A percentile compares a stretch with the other conserved stretches of the same genome.
Evolutionary conservation across 1,140 invertebrate genomes (phyloP).

Genomic region (Stenopsyche tienmushanensis): DNA sequence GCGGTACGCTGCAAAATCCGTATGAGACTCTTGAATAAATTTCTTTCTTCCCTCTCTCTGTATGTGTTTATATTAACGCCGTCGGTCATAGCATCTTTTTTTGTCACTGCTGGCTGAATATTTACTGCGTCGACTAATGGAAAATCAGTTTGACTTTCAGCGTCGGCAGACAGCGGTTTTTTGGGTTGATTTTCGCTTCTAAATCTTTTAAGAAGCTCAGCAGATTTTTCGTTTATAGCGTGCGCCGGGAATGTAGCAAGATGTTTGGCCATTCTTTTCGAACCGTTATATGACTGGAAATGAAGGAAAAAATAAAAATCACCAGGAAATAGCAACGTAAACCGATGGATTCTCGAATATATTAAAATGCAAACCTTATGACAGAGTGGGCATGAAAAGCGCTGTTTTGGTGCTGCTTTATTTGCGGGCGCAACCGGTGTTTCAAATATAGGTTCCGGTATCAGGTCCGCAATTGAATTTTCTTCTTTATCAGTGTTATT

Average conservation of each 20-base stretch:
- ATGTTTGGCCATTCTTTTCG: constrained; percentile 32
- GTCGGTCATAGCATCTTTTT: neutral
- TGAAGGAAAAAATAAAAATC: neutral
- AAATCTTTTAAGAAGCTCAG: constrained; percentile 28
- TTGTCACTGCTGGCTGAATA: neutral
- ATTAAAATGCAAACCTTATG: constrained; percentile 18
- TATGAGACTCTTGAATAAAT: constrained; percentile 31
- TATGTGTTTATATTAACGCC: constrained; percentile 8
- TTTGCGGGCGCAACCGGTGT: neutral
- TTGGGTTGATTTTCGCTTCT: constrained; percentile 24
- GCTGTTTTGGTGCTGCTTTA: constrained; percentile 8
- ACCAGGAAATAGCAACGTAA: neutral
- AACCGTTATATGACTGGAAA: constrained; percentile 30
- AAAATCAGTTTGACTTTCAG: constrained; percentile 6
- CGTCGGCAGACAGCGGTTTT: constrained; percentile 6
- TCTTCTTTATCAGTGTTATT: neutral
- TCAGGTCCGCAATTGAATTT: neutral
- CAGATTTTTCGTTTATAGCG: constrained; percentile 23
- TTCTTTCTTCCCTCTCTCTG: constrained; percentile 29
- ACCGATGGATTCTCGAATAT: no score
- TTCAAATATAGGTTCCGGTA: no score
- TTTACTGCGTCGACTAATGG: neutral
- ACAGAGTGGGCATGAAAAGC: constrained; percentile 23
- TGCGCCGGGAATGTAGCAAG: constrained; percentile 29
- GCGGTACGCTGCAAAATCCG: constrained; percentile 29